Percentiles rank a stretch among this genome's conserved stretches.
phyloP scores from a whole-genome alignment of 2,797 vertebrate species.

The Aulostomus chinensis region DNA sequence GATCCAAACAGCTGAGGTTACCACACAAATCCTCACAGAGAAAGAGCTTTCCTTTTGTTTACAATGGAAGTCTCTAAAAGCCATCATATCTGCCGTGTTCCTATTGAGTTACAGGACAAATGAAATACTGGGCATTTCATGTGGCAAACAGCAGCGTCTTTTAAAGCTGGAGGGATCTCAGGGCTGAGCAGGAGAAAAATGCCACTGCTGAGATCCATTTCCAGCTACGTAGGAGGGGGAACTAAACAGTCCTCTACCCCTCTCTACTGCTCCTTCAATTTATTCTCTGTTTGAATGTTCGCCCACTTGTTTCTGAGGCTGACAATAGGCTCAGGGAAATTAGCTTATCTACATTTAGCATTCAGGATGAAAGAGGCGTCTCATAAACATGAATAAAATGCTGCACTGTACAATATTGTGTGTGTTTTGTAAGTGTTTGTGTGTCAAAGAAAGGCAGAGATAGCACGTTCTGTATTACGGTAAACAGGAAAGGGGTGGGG shows the following conservation, averaged over 20 bases:
- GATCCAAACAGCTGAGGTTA: slow-evolving; percentile 40
- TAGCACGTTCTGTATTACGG: background rate
- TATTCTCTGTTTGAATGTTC: slow-evolving; percentile 56
- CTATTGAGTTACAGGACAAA: slow-evolving; percentile 70
- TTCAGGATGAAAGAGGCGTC: slow-evolving; percentile 61
- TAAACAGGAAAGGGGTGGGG: slow-evolving; percentile 11
- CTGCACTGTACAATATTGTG: slow-evolving; percentile 32
- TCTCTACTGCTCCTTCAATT: slow-evolving; percentile 56
- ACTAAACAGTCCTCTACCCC: slow-evolving; percentile 53
- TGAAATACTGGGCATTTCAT: slow-evolving; percentile 61
- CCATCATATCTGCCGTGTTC: slow-evolving; percentile 52
- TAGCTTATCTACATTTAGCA: slow-evolving; percentile 70
- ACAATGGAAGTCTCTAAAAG: slow-evolving; percentile 67
- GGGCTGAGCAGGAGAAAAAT: slow-evolving; percentile 52
- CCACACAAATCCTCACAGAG: slow-evolving; percentile 26
- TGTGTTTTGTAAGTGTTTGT: slow-evolving; percentile 28
- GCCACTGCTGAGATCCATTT: slow-evolving; percentile 70
- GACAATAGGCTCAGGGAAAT: slow-evolving; percentile 71
- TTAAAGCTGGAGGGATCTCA: slow-evolving; percentile 43
- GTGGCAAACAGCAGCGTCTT: slow-evolving; percentile 51
- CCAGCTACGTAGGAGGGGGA: slow-evolving; percentile 64
- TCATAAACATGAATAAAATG: slow-evolving; percentile 53
- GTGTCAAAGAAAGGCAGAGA: too few relatives aligned
- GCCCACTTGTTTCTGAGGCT: slow-evolving; percentile 69
- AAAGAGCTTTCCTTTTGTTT: slow-evolving; percentile 60